Evolutionary conservation across 2,797 vertebrate species (phyloP).

Genomic region (Carapus acus): DNA sequence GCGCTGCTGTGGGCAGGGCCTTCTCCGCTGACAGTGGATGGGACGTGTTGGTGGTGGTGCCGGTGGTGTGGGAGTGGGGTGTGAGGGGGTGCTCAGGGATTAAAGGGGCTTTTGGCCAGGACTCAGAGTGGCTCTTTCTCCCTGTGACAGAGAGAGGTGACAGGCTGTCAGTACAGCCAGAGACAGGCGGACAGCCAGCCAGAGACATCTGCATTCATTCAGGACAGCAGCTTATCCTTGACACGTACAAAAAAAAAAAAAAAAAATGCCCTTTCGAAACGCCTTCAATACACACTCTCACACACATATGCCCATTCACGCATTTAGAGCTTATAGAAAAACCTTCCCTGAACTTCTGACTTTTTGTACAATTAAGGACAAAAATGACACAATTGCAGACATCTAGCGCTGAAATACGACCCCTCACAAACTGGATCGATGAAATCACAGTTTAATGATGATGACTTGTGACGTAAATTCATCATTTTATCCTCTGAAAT

Average conservation of each 20-base stretch:
- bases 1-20: conserved; percentile 59
- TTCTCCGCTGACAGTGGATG: conserved; percentile 64
- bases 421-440: neutral
- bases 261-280: conserved; percentile 64
- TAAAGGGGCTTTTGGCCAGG: conserved; percentile 61
- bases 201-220: conserved; percentile 98
- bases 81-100: conserved; percentile 62
- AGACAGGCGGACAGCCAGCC: conserved; percentile 73
- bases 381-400: conserved; percentile 78
- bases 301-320: conserved; percentile 27
- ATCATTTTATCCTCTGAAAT: too few species aligned
- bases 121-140: conserved; percentile 67
- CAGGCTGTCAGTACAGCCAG: conserved; percentile 61
- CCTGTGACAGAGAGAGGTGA: conserved; percentile 67
- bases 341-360: conserved; percentile 67
- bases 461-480: too few species aligned
- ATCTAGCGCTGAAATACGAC: neutral
- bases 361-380: conserved; percentile 77
- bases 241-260: too few species aligned
- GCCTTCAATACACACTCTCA: conserved; percentile 57
- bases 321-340: conserved; percentile 25
- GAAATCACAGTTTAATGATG: too few species aligned
- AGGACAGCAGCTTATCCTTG: conserved; percentile 82
- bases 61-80: conserved; percentile 65
- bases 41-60: conserved; percentile 61